Base-by-base conservation (phyloP, 2,113 vertebrate species). In the Protobothrops flavoviridis region DNA sequence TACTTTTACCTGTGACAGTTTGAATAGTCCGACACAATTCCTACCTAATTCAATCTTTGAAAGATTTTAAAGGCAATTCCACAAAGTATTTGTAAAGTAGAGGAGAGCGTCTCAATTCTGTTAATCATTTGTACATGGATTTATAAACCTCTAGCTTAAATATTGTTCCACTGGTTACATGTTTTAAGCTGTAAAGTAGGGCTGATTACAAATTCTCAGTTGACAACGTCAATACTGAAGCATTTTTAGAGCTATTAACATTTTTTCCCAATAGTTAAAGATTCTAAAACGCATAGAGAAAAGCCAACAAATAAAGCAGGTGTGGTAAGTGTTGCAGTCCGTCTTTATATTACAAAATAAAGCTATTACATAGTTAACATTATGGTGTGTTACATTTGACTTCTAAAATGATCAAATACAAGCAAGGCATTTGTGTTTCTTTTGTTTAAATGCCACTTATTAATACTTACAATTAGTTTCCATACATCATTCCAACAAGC, bases 191-290 rank as follows among this genome's bases (percentile, higher is more conserved):
- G 45, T 11, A 92, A 93, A 93, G 94, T 91, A 93, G 93, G 94
- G 94, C 95, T 96, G 48, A 95, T 95, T 95, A 94, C 95, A 97
- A 96, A 96, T 95, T 97, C 95, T 96, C 93, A 95, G 94, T 94
- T 95, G 93, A 95, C 96, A 96, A 95, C 94, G 94, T 23, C 91
- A 4, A 21, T 81, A 81, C 17, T 21, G 74, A 81, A 81, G 74
- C 33, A 81, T 81, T 81, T 81, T 81, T 81, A 39, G 74, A 39
- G 33, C 33, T 81, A 21, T 81, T 81, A 39, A 21, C 17, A 39
- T 12, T 88, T 90, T 11, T 6, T 20, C 6, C 33, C 74, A 81
- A 39, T 81, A 81, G 33, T 81, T 39, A 39, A 81, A 56, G 53
- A 56, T 89, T 39, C 53, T 89, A 89, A 89, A 56, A 55, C 20